Conservation (phyloP, 2,113 vertebrate species). For the Calypte anna region DNA sequence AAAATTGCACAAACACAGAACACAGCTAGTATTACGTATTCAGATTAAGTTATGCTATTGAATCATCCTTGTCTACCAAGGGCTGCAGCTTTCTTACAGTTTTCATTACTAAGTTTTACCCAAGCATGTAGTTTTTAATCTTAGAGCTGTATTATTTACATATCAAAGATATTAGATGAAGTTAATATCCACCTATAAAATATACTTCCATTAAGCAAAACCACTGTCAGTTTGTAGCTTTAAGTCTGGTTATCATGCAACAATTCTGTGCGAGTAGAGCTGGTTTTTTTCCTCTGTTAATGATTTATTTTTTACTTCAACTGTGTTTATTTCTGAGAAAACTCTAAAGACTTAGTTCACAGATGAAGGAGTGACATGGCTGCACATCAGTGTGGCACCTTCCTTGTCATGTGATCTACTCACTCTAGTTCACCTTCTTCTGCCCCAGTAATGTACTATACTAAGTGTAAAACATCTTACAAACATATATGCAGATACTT, state of each 20-base stretch:
- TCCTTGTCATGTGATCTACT: not conserved
- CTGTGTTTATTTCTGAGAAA: not conserved
- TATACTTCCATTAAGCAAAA: not conserved
- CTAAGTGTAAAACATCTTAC: not conserved
- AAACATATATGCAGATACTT: not conserved
- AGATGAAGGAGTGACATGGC: not conserved
- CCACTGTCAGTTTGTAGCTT: not conserved
- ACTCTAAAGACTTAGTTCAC: not conserved
- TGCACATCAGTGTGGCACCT: fast-evolving
- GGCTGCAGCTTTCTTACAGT: not conserved
- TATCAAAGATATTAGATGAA: not conserved
- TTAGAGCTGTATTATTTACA: not conserved
- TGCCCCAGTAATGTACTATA: not conserved
- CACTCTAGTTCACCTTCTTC: not conserved
- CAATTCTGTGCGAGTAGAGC: not conserved
- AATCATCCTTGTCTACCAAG: not conserved
- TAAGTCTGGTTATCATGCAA: not conserved
- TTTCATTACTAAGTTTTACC: not conserved
- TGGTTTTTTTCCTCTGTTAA: not conserved
- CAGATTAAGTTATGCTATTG: not conserved
- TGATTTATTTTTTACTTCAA: not conserved
- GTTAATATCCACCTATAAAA: not conserved
- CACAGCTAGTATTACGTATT: not conserved
- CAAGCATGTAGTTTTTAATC: not conserved
- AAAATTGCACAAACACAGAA: not conserved